A percentile compares a stretch with the other conserved stretches of the same genome.
phyloP scores from a whole-genome alignment of 2,888 invertebrate species.

The Cyaniris semiargus region DNA sequence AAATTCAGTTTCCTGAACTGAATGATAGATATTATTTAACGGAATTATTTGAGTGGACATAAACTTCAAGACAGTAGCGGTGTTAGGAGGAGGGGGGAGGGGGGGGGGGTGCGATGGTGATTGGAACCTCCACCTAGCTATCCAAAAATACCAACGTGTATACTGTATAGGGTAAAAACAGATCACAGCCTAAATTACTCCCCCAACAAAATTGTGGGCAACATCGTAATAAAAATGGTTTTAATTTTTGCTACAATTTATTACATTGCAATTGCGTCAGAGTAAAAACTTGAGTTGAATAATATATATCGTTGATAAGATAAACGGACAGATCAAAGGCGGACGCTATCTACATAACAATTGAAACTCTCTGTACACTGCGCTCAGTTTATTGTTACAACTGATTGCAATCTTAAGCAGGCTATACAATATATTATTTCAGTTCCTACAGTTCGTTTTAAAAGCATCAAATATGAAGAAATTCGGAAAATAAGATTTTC shows the following conservation, averaged over 20 bases:
- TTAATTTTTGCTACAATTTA: no score
- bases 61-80: no score
- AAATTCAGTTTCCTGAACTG: background rate
- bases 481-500: background rate
- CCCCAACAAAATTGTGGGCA: no score
- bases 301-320: background rate
- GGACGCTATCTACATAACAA: constrained; percentile 1
- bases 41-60: no score
- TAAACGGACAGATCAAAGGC: background rate
- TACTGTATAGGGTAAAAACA: no score
- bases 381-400: background rate
- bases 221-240: no score
- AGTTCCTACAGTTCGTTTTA: background rate
- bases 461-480: background rate
- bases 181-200: no score
- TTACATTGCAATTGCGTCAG: background rate
- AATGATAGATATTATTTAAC: background rate
- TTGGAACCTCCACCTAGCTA: no score
- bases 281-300: background rate
- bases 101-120: background rate
- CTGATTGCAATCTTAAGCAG: background rate
- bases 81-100: no score
- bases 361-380: background rate
- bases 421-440: background rate
- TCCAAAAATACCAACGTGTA: no score